Base-by-base conservation (phyloP, 2,888 invertebrate genomes). In the Biston betularia region DNA sequence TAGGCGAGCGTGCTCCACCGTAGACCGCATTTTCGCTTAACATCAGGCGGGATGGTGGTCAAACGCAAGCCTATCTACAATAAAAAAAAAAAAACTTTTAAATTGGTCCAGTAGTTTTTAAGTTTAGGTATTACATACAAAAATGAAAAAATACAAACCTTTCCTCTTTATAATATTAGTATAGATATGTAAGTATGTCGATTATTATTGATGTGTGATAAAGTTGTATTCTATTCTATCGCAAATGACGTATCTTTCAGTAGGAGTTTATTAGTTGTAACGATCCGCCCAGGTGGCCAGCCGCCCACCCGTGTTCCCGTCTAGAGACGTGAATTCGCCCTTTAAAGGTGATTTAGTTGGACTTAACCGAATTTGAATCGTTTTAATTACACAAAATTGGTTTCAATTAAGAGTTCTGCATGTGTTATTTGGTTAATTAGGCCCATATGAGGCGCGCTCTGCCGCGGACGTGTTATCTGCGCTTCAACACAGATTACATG, bases 281-380 rank as follows among this genome's bases (percentile, higher is more conserved):
- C 14, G 15, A n/a, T 9, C 59, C 42, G 52, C 44, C 45, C 42
- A 42, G 24, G 7, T 15, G 42, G 34, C 60, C 56, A 40, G 5
- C 66, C 66, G 68, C 75, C 78, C 70, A 72, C 76, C 48, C 59
- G 45, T 63, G 55, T 33, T 65, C 71, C 70, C 69, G 63, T 64
- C 65, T 59, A 33, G 54, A 65, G 63, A 65, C 69, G 67, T 71
- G 64, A 66, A 63, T 59, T 74, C 75, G 73, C 74, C 74, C 78
- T 79, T 77, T 77, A 77, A 77, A 77, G 74, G 76, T 79, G 73
- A 72, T 42, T n/a, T 54, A 48, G 15, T 14, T 49, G 66, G 53
- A 12, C 48, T 54, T 52, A 56, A 63, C 46, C 53, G 55, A 44
- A 65, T 65, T 52, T 44, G 46, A 57, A 65, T 63, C 49, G 63